A percentile compares a stretch with the other conserved stretches of the same genome.
These are phyloP conservation scores for Blennius ocellaris DNA, from an alignment of 2,113 vertebrate genomes.

Conservation along the genomic window DNA sequence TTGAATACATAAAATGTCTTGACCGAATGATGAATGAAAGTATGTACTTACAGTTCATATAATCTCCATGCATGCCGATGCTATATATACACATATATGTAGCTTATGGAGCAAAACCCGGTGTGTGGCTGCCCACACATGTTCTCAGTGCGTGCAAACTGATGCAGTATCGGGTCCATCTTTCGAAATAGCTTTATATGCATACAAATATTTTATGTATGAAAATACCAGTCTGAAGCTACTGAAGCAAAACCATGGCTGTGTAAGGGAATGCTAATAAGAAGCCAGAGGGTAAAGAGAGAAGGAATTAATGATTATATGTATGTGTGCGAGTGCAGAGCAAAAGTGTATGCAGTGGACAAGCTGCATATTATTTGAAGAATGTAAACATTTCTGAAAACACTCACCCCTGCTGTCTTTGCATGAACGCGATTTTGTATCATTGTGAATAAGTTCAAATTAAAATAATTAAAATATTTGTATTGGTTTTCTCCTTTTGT, in stretches of 20 bases:
- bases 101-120: slow-evolving; percentile 39
- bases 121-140: slow-evolving; percentile 35
- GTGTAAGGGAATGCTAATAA: slow-evolving; percentile 25
- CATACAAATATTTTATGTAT: slow-evolving; percentile 58
- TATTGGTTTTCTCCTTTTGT: slow-evolving; percentile 45
- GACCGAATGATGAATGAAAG: too few species aligned
- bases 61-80: slow-evolving; percentile 28
- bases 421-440: slow-evolving; percentile 21
- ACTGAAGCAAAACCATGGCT: slow-evolving; percentile 46
- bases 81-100: background rate
- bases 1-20: too few species aligned
- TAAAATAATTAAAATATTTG: slow-evolving; percentile 53
- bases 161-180: slow-evolving; percentile 30
- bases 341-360: slow-evolving; percentile 1
- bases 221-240: slow-evolving; percentile 47
- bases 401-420: slow-evolving; percentile 9
- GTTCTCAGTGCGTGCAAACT: slow-evolving; percentile 19
- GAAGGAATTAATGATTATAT: slow-evolving; percentile 8
- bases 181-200: slow-evolving; percentile 45
- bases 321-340: background rate
- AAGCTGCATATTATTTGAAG: slow-evolving; percentile 4
- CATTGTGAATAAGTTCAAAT: slow-evolving; percentile 49
- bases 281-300: slow-evolving; percentile 12
- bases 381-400: slow-evolving; percentile 15
- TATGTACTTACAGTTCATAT: slow-evolving; percentile 21